Evolutionary conservation across 1,140 invertebrate species (phyloP), one percentile per base, ranked within the genome.

Genomic region (Coenobita brevimanus): DNA sequence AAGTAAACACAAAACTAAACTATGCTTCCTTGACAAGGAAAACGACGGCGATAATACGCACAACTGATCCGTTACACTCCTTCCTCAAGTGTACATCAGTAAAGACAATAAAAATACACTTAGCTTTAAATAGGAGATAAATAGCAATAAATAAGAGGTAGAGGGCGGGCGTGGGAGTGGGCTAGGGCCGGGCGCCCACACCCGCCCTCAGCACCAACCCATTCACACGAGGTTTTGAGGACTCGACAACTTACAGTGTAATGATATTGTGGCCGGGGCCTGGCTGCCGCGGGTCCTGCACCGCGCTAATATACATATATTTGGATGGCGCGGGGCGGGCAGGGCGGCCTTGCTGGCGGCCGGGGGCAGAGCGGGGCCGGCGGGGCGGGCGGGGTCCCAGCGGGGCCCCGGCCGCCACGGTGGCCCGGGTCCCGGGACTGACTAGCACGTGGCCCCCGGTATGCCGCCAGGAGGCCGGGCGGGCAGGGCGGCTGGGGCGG

Each of bases 51-150:
- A 79, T 75, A 79, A 60, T 57, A 62, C 54, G 62, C 75, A 79
- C 76, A 69, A 86, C 64, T 33, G 64, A 64, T 67, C 38, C 84
- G 27, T 79, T 86, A 86, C 84, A 86, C 84, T 86, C 73, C 24
- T 78, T 69, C 69, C 41, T 78, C 24, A 86, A 86, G 84, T 86
- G 84, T 86, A 86, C 84, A 86, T 50, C 78, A 88, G 85, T 88
- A 88, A 88, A 88, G 78, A 88, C 85, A 88, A 88, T 88, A 88
- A 88, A 86, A 88, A 88, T 88, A 88, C 85, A 88, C 64, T 81
- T 82, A 88, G 78, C 85, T 60, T 88, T 88, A 88, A 88, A 88
- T 88, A 88, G 69, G 67, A 88, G 85, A 88, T 88, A 88, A 88
- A 88, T 88, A 88, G 46, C 67, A 88, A 88, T 88, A 88, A 88